Evolutionary conservation across 2,797 vertebrate species (phyloP).

Genomic region (Melanitta fusca): DNA sequence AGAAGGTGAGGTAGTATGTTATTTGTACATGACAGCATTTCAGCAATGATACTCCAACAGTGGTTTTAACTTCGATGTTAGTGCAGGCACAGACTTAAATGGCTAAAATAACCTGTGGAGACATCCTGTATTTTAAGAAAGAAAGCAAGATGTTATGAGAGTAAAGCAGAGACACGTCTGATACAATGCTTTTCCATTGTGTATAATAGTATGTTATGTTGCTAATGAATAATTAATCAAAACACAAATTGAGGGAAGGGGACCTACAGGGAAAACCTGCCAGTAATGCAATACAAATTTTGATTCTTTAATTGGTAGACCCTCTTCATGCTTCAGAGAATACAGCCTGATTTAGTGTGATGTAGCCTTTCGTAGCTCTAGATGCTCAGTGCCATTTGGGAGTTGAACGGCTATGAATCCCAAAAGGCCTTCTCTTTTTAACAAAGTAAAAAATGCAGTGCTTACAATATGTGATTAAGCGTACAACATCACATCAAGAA

Average conservation of each 20-base stretch:
- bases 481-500: not conserved
- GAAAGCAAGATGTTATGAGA: not conserved
- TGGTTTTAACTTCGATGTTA: conserved; percentile 3
- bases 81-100: not conserved
- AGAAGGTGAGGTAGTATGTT: not conserved
- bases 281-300: not conserved
- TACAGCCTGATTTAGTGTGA: not conserved
- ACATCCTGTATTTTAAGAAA: not conserved
- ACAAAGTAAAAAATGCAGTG: not conserved
- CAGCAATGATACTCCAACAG: not conserved
- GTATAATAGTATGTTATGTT: not conserved
- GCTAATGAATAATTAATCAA: not conserved
- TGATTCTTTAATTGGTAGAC: not conserved
- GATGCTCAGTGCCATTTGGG: rapidly evolving
- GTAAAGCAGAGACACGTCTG: not conserved
- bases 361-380: not conserved
- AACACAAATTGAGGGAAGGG: not conserved
- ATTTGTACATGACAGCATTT: not conserved
- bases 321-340: not conserved
- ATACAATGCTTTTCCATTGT: not conserved
- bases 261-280: not conserved
- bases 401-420: not conserved
- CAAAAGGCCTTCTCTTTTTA: not conserved
- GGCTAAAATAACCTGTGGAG: not conserved
- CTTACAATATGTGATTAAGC: not conserved